A percentile compares a stretch with the other conserved stretches of the same genome.
These are phyloP conservation scores for Leucophora obtusa DNA, from an alignment of 2,888 invertebrate species.

Conservation along the genomic window DNA sequence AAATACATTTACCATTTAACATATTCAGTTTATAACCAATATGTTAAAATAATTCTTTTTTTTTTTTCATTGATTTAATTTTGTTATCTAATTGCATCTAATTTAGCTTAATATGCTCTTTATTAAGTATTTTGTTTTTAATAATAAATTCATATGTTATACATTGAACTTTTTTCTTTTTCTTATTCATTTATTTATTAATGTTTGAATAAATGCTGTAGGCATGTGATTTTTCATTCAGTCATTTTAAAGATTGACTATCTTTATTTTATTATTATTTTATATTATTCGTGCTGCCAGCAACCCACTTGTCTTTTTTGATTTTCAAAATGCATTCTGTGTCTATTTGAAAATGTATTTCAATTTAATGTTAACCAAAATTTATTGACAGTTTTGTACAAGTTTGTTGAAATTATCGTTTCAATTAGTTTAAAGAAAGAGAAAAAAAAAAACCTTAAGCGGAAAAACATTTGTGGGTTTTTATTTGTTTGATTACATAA, in stretches of 20 bases:
- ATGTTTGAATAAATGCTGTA: constrained; percentile 48
- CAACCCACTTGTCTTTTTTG: constrained; percentile 58
- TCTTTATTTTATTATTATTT: constrained; percentile 44
- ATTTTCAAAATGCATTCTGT: constrained; percentile 18
- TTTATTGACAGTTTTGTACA: constrained; percentile 62
- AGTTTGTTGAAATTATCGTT: constrained; percentile 63
- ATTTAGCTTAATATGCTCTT: constrained; percentile 48
- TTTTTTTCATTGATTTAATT: constrained; percentile 29
- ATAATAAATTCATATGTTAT: not conserved
- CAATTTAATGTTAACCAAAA: constrained; percentile 53
- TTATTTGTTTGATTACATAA: constrained; percentile 33
- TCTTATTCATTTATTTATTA: constrained; percentile 20
- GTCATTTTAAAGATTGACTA: constrained; percentile 46
- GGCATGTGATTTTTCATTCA: constrained; percentile 63
- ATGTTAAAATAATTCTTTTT: no score
- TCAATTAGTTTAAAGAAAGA: constrained; percentile 58
- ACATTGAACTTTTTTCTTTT: constrained; percentile 24
- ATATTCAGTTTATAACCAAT: no score
- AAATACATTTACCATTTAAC: no score
- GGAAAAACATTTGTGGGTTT: constrained; percentile 47
- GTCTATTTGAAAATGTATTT: constrained; percentile 42
- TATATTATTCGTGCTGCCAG: constrained; percentile 37
- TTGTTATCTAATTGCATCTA: constrained; percentile 59
- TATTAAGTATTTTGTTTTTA: constrained; percentile 11
- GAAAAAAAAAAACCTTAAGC: constrained; percentile 18